phyloP scores from a whole-genome alignment of 2,113 vertebrate species.

The Sebastes fasciatus region DNA sequence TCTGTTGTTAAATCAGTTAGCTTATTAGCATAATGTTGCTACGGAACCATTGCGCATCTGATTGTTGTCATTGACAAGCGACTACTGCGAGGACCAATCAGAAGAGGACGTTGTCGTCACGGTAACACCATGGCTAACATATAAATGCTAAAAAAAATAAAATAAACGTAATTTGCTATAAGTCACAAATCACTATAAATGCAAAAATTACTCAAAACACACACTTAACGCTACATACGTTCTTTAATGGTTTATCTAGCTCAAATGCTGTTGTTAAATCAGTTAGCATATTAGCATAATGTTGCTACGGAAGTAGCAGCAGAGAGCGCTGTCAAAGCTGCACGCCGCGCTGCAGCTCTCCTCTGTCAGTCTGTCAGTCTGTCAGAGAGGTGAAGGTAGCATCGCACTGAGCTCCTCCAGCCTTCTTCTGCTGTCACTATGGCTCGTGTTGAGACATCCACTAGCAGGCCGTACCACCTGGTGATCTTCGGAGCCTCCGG shows the following conservation, averaged over 20 bases:
- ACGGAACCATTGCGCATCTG: constrained; percentile 54
- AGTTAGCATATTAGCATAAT: constrained; percentile 36
- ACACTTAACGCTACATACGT: neutral
- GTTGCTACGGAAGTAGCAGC: constrained; percentile 66
- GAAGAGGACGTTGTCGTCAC: neutral
- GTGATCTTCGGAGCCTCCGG: constrained; percentile 94
- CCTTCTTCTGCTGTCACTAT: constrained; percentile 51
- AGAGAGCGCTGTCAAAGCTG: constrained; percentile 27
- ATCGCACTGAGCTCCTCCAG: neutral
- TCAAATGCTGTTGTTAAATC: neutral
- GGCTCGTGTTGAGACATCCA: constrained; percentile 72
- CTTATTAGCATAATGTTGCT: constrained; percentile 51
- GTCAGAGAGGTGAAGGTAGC: constrained; percentile 4
- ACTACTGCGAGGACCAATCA: constrained; percentile 54
- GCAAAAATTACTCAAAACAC: fast-evolving
- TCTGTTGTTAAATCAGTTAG: constrained; percentile 2
- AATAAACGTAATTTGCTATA: neutral
- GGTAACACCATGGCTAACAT: neutral
- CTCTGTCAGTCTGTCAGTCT: constrained; percentile 6
- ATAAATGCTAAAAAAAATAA: neutral
- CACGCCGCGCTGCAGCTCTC: neutral
- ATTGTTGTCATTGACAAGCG: constrained; percentile 39
- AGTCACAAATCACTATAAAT: neutral
- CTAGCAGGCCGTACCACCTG: constrained; percentile 85
- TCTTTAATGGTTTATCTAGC: neutral